phyloP scores from a whole-genome alignment of 2,888 invertebrate genomes.

The Nebria salina region DNA sequence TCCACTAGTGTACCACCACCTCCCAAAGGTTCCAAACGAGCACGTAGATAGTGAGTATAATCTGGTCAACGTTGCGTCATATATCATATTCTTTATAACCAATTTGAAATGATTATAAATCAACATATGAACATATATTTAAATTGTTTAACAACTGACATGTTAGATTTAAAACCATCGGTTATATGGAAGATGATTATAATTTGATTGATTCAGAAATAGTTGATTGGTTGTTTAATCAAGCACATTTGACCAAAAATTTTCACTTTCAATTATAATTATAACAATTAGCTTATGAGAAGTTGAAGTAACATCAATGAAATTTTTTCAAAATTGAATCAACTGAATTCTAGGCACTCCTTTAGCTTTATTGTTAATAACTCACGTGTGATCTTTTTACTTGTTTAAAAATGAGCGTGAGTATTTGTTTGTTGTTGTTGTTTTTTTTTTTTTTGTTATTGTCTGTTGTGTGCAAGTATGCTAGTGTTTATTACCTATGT shows the following conservation, averaged over 20 bases:
- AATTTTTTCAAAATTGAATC: background rate
- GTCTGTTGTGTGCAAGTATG: slow-evolving; percentile 15
- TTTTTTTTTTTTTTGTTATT: background rate
- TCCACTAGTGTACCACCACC: slow-evolving; percentile 68
- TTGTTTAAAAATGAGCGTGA: background rate
- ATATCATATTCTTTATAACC: background rate
- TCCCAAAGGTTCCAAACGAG: slow-evolving; percentile 72
- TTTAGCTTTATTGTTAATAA: background rate
- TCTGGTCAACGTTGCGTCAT: background rate
- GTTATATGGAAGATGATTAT: background rate
- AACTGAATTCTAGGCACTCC: background rate
- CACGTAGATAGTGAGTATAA: slow-evolving; percentile 80
- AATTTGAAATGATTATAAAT: background rate
- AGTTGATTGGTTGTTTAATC: background rate
- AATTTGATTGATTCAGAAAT: background rate
- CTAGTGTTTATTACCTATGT: slow-evolving; percentile 13
- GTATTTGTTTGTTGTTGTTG: background rate
- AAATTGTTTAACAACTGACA: background rate
- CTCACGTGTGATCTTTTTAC: background rate
- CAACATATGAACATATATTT: background rate
- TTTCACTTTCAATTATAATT: background rate
- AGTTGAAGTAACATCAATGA: background rate
- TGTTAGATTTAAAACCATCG: background rate
- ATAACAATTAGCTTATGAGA: too few species aligned
- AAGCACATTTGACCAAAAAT: background rate